Evolutionary conservation across 2,113 vertebrate species (phyloP).

Genomic region (Xiphias gladius): DNA sequence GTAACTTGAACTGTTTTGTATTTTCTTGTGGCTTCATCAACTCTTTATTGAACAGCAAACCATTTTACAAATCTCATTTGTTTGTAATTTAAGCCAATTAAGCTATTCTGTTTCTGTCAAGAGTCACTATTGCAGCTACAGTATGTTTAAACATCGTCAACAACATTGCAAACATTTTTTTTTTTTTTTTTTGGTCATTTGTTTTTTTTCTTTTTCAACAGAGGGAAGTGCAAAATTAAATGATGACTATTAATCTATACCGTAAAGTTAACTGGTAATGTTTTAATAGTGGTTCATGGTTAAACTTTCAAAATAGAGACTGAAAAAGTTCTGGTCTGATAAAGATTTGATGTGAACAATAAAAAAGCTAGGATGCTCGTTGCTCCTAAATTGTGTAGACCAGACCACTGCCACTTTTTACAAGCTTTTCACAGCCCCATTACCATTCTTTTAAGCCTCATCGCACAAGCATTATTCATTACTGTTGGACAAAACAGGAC

Average conservation of each 20-base stretch:
- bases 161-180: no score
- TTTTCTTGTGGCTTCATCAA: not conserved
- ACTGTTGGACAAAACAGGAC: conserved; percentile 44
- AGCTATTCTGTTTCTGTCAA: not conserved
- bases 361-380: not conserved
- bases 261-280: not conserved
- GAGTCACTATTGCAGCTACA: not conserved
- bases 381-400: not conserved
- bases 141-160: not conserved
- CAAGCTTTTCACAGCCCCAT: not conserved
- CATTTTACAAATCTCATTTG: not conserved
- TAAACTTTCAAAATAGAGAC: not conserved
- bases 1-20: not conserved
- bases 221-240: not conserved
- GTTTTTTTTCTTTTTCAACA: not conserved
- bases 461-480: conserved; percentile 65
- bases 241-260: not conserved
- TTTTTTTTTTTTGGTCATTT: no score
- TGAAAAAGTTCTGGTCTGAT: not conserved
- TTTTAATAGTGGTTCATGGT: conserved; percentile 19
- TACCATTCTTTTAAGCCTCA: conserved; percentile 50
- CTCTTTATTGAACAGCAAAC: not conserved
- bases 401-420: not conserved
- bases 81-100: not conserved
- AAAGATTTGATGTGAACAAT: not conserved